Evolutionary conservation across 2,888 invertebrate genomes (phyloP).

Genomic region (Ennomos fuscantarius): DNA sequence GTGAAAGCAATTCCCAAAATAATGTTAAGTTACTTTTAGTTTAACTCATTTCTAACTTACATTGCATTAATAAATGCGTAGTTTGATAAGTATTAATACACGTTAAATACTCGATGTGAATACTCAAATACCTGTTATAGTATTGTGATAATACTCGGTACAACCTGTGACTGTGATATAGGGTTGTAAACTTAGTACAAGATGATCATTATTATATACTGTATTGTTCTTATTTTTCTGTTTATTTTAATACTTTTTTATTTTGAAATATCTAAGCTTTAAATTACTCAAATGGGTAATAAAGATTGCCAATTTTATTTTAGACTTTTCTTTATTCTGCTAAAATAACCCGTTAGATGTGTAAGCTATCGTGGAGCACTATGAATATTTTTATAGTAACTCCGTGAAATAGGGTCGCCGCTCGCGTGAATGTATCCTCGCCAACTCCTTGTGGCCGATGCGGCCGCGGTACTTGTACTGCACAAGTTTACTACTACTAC

Average conservation of each 20-base stretch:
- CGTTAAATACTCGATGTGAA: too few relatives aligned
- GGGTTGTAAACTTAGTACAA: conserved; percentile 7
- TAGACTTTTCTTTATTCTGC: conserved; percentile 10
- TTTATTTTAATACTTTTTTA: conserved; percentile 7
- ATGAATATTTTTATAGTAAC: too few relatives aligned
- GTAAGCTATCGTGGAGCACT: not conserved
- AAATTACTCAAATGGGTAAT: conserved; percentile 43
- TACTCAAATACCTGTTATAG: conserved; percentile 3
- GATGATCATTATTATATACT: too few relatives aligned
- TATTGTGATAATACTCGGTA: conserved; percentile 45
- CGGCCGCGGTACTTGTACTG: too few relatives aligned
- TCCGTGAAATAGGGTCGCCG: too few relatives aligned
- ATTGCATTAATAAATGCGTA: too few relatives aligned
- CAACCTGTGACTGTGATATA: conserved; percentile 32
- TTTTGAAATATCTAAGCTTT: not conserved
- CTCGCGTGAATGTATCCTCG: too few relatives aligned
- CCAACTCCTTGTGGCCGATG: too few relatives aligned
- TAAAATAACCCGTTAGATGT: not conserved
- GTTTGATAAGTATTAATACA: too few relatives aligned
- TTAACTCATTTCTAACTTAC: too few relatives aligned
- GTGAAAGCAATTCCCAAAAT: conserved; percentile 12
- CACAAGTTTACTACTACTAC: too few relatives aligned
- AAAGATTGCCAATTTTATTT: conserved; percentile 45
- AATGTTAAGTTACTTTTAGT: too few relatives aligned
- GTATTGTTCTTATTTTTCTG: not conserved